Conservation (phyloP, 92 coral and sea anemone genomes). For the Hydrozoanthus gracilis region DNA sequence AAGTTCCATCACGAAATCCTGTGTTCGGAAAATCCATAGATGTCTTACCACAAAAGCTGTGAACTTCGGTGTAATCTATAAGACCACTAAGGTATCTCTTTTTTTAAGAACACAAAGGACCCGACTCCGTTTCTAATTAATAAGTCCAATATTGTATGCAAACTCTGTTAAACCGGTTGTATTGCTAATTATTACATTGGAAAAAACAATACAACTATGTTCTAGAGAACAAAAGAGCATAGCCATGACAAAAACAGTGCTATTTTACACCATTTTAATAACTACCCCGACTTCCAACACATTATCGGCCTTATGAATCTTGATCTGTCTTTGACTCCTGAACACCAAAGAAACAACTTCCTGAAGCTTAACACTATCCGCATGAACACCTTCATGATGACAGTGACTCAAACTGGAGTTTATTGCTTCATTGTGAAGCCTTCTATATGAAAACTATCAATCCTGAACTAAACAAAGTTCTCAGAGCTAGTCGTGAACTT, state of each 20-base stretch:
- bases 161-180: conserved; percentile 39
- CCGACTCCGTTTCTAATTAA: conserved; percentile 16
- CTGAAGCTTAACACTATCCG: too few species aligned
- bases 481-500: too few species aligned
- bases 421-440: too few species aligned
- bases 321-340: too few species aligned
- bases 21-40: conserved; percentile 11
- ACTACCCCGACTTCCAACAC: conserved; percentile 19
- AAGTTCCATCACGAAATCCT: background rate
- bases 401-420: too few species aligned
- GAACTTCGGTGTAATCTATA: background rate
- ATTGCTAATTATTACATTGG: conserved; percentile 37
- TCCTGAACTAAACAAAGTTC: too few species aligned
- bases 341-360: too few species aligned
- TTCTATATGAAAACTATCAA: too few species aligned
- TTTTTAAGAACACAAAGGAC: conserved; percentile 38
- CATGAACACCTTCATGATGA: too few species aligned
- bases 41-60: background rate
- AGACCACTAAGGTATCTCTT: background rate
- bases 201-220: conserved; percentile 38
- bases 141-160: conserved; percentile 36
- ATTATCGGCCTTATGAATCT: conserved; percentile 13
- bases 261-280: conserved; percentile 17
- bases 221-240: conserved; percentile 44
- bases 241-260: conserved; percentile 14